Conservation (phyloP, 92 coral and sea anemone genomes). For the Bergia puertoricense region DNA sequence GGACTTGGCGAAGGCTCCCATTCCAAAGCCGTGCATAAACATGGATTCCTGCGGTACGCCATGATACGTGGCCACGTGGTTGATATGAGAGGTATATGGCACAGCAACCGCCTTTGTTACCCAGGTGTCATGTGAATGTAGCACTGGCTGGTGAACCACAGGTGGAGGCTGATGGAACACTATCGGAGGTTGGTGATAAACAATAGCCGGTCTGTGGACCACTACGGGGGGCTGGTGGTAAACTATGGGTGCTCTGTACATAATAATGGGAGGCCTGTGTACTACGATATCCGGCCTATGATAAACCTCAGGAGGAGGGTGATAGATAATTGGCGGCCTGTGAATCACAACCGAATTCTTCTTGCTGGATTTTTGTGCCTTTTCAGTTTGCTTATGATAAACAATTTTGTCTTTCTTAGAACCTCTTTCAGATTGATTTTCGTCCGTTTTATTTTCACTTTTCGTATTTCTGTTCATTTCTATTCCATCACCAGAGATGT, state of each 20-base stretch:
- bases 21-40: conserved; percentile 79
- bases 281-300: conserved; percentile 98
- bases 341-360: conserved; percentile 96
- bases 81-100: conserved; percentile 72
- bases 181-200: conserved; percentile 95
- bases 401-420: conserved; percentile 48
- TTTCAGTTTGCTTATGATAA: conserved; percentile 53
- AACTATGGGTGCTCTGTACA: conserved; percentile 93
- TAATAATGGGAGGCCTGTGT: conserved; percentile 95
- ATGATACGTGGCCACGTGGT: conserved; percentile 71
- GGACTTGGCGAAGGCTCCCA: conserved; percentile 82
- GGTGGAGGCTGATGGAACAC: conserved; percentile 99
- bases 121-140: conserved; percentile 86
- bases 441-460: conserved; percentile 40
- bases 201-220: conserved; percentile 99
- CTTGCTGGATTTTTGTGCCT: conserved; percentile 70
- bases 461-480: conserved; percentile 5
- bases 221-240: conserved; percentile 99
- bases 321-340: conserved; percentile 94
- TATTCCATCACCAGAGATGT: background rate
- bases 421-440: conserved; percentile 62
- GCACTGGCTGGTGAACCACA: conserved; percentile 88
- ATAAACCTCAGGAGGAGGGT: conserved; percentile 98
- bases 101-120: conserved; percentile 78
- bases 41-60: conserved; percentile 90